Conservation (phyloP, 2,888 invertebrate species). For the Embidobia sp. region DNA sequence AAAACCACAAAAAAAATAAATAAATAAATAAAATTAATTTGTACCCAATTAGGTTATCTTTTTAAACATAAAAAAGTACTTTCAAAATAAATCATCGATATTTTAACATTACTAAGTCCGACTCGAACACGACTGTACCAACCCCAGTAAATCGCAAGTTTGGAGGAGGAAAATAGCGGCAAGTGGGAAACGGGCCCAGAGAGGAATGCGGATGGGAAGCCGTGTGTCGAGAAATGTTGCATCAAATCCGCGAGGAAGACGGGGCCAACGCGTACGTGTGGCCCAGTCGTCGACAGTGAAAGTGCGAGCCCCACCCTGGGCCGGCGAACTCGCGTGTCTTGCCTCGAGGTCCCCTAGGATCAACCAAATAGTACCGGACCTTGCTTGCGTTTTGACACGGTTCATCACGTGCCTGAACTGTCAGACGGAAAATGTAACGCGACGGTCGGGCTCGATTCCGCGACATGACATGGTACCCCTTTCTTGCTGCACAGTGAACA, state of each 20-base stretch:
- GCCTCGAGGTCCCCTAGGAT: constrained; percentile 29
- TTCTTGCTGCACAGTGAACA: no score
- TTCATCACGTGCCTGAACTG: constrained; percentile 21
- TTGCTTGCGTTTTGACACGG: constrained; percentile 21
- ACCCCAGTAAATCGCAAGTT: not conserved
- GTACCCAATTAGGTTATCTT: no score
- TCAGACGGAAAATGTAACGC: constrained; percentile 31
- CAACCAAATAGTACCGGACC: constrained; percentile 45
- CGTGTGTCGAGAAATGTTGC: constrained; percentile 23
- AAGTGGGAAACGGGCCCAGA: constrained; percentile 9
- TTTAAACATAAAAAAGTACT: no score
- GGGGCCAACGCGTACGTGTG: constrained; percentile 35
- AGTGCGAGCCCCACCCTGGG: constrained; percentile 63
- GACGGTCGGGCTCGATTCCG: no score
- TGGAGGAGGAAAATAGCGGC: constrained; percentile 24
- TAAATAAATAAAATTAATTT: no score
- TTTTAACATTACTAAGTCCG: no score
- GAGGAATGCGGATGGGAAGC: constrained; percentile 46
- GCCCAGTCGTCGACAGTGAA: constrained; percentile 45
- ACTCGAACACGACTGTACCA: not conserved
- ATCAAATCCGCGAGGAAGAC: constrained; percentile 44
- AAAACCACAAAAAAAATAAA: no score
- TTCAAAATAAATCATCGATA: no score
- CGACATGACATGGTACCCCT: no score
- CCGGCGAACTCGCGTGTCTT: constrained; percentile 48